A percentile compares a stretch with the other conserved stretches of the same genome.
Evolutionary conservation across 2,888 invertebrate species (phyloP).

Genomic region (Aquatica leii): DNA sequence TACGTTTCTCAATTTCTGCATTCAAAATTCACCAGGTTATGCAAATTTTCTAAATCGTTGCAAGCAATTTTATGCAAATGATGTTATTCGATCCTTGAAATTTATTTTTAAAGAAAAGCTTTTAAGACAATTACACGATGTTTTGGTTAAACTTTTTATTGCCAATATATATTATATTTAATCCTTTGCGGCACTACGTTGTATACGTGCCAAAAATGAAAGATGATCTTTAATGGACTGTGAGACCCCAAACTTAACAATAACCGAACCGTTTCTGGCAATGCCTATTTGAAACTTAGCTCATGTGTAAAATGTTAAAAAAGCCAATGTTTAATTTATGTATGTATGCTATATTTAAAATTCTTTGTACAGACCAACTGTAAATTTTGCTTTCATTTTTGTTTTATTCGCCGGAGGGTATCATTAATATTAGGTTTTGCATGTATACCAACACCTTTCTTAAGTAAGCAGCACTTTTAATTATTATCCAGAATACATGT

Average conservation of each 20-base stretch:
- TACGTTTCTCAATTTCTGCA: too few relatives aligned
- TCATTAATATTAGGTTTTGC: constrained; percentile 21
- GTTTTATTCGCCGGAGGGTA: constrained; percentile 15
- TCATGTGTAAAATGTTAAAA: constrained; percentile 14
- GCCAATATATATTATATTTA: too few relatives aligned
- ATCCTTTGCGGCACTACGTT: background rate
- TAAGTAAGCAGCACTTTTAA: background rate
- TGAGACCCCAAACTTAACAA: constrained; percentile 14
- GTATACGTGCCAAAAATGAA: constrained; percentile 19
- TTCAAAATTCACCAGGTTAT: constrained; percentile 13
- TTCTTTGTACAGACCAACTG: too few relatives aligned
- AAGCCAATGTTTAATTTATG: constrained; percentile 10
- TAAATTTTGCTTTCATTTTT: constrained; percentile 11
- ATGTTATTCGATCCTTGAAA: constrained; percentile 15
- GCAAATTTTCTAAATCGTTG: constrained; percentile 33
- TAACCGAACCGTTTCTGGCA: background rate
- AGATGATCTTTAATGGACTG: constrained; percentile 17
- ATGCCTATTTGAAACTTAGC: constrained; percentile 20
- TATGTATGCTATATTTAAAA: constrained; percentile 9
- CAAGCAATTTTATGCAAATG: constrained; percentile 33
- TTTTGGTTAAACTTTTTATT: constrained; percentile 15
- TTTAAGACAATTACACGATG: constrained; percentile 15
- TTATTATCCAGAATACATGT: too few relatives aligned
- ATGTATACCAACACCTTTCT: constrained; percentile 21
- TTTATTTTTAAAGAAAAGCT: constrained; percentile 14